Percentiles rank a stretch among this genome's conserved stretches.
These are phyloP conservation scores for Nephrotoma appendiculata DNA, from an alignment of 2,888 invertebrate genomes.

Conservation along the genomic window DNA sequence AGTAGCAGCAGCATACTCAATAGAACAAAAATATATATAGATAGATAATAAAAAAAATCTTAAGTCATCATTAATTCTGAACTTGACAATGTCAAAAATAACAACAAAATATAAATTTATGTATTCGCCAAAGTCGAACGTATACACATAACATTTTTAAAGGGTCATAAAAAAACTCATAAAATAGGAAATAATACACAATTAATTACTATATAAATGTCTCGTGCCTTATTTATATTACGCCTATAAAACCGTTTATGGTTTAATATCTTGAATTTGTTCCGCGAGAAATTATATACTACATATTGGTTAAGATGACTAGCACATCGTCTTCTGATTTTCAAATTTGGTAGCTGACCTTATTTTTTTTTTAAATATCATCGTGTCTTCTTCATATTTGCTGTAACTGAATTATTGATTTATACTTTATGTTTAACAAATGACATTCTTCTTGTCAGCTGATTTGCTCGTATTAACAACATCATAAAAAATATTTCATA, in stretches of 20 bases:
- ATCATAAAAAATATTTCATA: not conserved
- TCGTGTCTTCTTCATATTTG: not conserved
- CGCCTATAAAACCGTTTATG: not conserved
- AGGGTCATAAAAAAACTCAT: not conserved
- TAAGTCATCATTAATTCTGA: not conserved
- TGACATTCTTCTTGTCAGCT: not conserved
- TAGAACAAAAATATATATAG: not conserved
- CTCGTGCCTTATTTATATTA: not conserved
- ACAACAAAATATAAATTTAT: not conserved
- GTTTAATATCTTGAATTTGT: not conserved
- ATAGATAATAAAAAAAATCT: not conserved
- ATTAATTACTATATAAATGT: not conserved
- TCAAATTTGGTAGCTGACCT: not conserved
- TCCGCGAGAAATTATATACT: not conserved
- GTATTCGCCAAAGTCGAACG: not conserved
- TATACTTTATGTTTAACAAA: not conserved
- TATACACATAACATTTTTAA: not conserved
- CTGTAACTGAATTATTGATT: not conserved
- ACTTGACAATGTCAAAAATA: not conserved
- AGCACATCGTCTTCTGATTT: not conserved
- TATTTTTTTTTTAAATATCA: no score
- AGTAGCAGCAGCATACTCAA: not conserved
- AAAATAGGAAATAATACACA: not conserved
- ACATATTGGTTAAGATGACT: not conserved
- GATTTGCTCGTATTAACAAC: not conserved